Percentiles rank a stretch among this genome's conserved stretches.
phyloP scores from a whole-genome alignment of 2,888 invertebrate genomes.

The Drosophila helvetica region DNA sequence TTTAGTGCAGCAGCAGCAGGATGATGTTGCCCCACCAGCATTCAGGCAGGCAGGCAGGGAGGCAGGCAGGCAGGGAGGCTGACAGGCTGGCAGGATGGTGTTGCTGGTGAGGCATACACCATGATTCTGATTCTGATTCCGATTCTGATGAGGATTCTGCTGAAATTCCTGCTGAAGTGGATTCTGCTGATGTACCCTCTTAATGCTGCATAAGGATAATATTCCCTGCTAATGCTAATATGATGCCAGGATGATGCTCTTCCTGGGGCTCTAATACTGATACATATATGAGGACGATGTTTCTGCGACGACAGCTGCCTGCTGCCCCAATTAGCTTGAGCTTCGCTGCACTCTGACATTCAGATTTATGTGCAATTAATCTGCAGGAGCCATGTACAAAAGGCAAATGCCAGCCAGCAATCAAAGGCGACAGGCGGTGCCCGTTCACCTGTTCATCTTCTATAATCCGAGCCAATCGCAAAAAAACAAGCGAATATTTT shows the following conservation, averaged over 20 bases:
- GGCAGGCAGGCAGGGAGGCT: neutral
- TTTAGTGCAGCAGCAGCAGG: conserved; percentile 48
- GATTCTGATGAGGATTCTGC: neutral
- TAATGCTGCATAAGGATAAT: too few species aligned
- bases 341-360: conserved; percentile 51
- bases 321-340: conserved; percentile 22
- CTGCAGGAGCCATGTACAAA: conserved; percentile 2
- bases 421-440: neutral
- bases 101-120: neutral
- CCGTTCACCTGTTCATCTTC: neutral
- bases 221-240: too few species aligned
- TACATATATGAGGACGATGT: neutral
- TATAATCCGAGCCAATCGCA: conserved; percentile 24
- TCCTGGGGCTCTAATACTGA: neutral
- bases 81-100: neutral
- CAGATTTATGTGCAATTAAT: conserved; percentile 55
- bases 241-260: neutral
- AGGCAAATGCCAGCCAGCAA: neutral
- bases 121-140: neutral
- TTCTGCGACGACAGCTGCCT: neutral
- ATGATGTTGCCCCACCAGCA: neutral
- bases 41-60: neutral
- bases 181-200: neutral
- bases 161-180: neutral
- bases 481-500: conserved; percentile 51